Evolutionary conservation across 2,797 vertebrate species (phyloP), one percentile per base, ranked within the genome.

Genomic region (Erethizon dorsatum): DNA sequence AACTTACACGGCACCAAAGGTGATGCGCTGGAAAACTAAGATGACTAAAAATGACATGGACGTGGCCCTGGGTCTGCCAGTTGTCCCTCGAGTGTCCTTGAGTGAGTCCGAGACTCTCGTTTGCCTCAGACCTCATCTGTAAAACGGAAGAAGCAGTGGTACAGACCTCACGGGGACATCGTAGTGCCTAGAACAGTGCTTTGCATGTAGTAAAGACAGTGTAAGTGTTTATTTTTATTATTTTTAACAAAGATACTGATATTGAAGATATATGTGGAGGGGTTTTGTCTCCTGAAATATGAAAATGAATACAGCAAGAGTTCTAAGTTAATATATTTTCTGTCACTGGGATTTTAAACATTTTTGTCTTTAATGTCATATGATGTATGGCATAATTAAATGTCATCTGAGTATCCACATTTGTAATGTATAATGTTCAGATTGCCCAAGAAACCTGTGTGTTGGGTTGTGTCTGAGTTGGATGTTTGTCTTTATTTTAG

Each of bases 401-500:
- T 91, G 15, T 73, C 41, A 15, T 73, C 24, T 73, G 59, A 83
- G 31, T 73, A 20, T 33, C 10, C 24, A 17, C 24, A 52, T 83
- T 83, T 61, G 9, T 50, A 50, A 37, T 61, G 63, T 73, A 10
- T 61, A 41, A 6, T 31, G 17, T 54, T 90, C 61, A 65, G 31
- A 56, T 80, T 90, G 75, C 88, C 24, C 59, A n/a, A 12, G 3
- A 31, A 63, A 65, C 73, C 50, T 45, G 15, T 83, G 45, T 73
- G 45, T 69, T 14, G 31, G 52, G 14, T 83, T 83, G 56, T 63
- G 20, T 65, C 59, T 88, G 10, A 77, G n/a, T n/a, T 69, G 26
- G 28, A 79, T 80, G 31, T 69, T 67, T 85, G 54, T 41, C 57
- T 26, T 91, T 77, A 14, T 87, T 96, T 90, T 65, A 65, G 41